Evolutionary conservation across 2,113 vertebrate species (phyloP).

Genomic region (Camelus bactrianus): DNA sequence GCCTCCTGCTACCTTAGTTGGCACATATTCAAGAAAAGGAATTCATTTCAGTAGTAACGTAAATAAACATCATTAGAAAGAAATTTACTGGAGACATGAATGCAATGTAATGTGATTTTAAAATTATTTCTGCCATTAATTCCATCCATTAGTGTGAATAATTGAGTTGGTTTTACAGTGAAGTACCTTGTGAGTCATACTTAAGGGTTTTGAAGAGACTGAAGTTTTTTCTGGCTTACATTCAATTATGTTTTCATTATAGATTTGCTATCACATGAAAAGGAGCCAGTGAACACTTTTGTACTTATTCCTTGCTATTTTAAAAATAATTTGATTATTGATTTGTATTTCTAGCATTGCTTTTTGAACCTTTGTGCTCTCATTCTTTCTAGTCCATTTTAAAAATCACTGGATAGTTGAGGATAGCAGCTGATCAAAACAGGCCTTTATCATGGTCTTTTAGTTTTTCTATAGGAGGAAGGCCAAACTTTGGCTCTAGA

Average conservation of each 20-base stretch:
- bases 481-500: not conserved
- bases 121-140: conserved; percentile 58
- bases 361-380: conserved; percentile 38
- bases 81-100: conserved; percentile 32
- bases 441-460: conserved; percentile 50
- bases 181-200: conserved; percentile 62
- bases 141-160: conserved; percentile 59
- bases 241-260: conserved; percentile 66
- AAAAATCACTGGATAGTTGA: conserved; percentile 53
- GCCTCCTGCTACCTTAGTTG: conserved; percentile 19
- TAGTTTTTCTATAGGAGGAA: conserved; percentile 43
- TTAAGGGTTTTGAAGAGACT: conserved; percentile 56
- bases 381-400: conserved; percentile 26
- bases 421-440: conserved; percentile 30
- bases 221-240: conserved; percentile 38
- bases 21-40: not conserved
- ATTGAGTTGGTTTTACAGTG: conserved; percentile 57
- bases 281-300: conserved; percentile 42
- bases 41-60: conserved; percentile 34
- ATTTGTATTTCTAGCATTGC: conserved; percentile 38
- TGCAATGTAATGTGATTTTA: conserved; percentile 54
- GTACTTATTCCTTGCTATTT: conserved; percentile 39
- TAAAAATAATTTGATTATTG: conserved; percentile 47
- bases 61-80: conserved; percentile 51
- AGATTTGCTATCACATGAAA: conserved; percentile 49